Percentiles rank a stretch among this genome's conserved stretches.
Conservation (phyloP, 2,888 invertebrate genomes). For the Calliphora vomitoria region DNA sequence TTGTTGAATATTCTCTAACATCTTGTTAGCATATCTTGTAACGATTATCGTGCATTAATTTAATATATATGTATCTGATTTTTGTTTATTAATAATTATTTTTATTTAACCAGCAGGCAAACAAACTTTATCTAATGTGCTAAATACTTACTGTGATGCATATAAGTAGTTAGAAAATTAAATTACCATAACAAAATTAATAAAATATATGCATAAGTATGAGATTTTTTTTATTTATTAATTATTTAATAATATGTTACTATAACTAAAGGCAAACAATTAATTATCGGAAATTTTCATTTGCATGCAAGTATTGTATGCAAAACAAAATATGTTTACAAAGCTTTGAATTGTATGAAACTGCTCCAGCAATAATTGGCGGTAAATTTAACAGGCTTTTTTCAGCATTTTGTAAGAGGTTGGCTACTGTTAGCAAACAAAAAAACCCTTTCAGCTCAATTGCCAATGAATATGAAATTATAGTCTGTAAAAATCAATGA, state of each 20-base stretch:
- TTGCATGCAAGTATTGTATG: conserved; percentile 23
- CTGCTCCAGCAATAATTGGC: conserved; percentile 39
- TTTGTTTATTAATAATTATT: conserved; percentile 33
- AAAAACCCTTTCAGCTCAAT: too few species aligned
- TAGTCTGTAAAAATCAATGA: too few species aligned
- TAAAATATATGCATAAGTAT: conserved; percentile 46
- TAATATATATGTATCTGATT: conserved; percentile 1
- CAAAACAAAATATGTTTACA: conserved; percentile 29
- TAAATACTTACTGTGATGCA: conserved; percentile 42
- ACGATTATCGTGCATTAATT: conserved; percentile 41
- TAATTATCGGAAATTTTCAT: conserved; percentile 60
- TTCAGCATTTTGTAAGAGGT: neutral
- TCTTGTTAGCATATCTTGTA: conserved; percentile 25
- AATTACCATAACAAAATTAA: conserved; percentile 7
- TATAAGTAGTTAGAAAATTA: conserved; percentile 7
- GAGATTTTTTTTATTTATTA: conserved; percentile 70
- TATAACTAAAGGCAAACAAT: conserved; percentile 61
- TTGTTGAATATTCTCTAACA: conserved; percentile 4
- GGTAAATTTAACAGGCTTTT: neutral
- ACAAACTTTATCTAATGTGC: conserved; percentile 43
- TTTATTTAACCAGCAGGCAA: conserved; percentile 43
- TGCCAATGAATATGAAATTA: too few species aligned
- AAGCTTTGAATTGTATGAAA: neutral
- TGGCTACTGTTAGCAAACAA: too few species aligned
- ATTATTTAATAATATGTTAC: conserved; percentile 75